phyloP scores from a whole-genome alignment of 1,140 invertebrate species.

The Anastrepha obliqua region DNA sequence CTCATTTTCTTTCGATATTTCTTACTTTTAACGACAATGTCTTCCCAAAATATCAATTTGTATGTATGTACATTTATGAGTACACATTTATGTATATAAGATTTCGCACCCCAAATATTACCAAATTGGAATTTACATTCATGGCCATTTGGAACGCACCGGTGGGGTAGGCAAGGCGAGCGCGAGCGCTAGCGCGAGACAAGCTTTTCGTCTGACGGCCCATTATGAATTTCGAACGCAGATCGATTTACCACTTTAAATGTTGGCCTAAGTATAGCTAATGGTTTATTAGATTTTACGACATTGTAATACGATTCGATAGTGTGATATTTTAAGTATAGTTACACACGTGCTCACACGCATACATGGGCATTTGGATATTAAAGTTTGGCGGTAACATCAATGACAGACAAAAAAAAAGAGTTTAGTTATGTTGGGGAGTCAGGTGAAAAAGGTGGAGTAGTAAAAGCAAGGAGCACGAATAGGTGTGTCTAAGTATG shows the following conservation, averaged over 20 bases:
- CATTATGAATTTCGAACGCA: conserved; percentile 32
- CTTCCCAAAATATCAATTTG: too few species aligned
- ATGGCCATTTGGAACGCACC: not conserved
- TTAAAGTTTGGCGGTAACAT: not conserved
- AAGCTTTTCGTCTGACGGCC: not conserved
- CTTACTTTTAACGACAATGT: too few species aligned
- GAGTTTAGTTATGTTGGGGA: not conserved
- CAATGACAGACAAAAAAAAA: not conserved
- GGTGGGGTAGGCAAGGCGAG: too few species aligned
- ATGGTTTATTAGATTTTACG: conserved; percentile 45
- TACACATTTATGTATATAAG: too few species aligned
- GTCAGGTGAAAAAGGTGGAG: not conserved
- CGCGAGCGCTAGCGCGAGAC: too few species aligned
- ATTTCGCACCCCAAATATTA: not conserved
- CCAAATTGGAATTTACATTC: not conserved
- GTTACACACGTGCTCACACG: too few species aligned
- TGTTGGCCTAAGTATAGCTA: conserved; percentile 40
- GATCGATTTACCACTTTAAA: conserved; percentile 8
- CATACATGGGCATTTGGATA: not conserved
- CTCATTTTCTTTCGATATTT: too few species aligned
- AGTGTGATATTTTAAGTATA: conserved; percentile 1
- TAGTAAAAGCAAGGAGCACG: not conserved
- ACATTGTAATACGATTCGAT: conserved; percentile 30
- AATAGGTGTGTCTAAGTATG: not conserved
- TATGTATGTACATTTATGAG: too few species aligned